phyloP scores from a whole-genome alignment of 2,888 invertebrate species.

The Amphipyra tragopoginis region DNA sequence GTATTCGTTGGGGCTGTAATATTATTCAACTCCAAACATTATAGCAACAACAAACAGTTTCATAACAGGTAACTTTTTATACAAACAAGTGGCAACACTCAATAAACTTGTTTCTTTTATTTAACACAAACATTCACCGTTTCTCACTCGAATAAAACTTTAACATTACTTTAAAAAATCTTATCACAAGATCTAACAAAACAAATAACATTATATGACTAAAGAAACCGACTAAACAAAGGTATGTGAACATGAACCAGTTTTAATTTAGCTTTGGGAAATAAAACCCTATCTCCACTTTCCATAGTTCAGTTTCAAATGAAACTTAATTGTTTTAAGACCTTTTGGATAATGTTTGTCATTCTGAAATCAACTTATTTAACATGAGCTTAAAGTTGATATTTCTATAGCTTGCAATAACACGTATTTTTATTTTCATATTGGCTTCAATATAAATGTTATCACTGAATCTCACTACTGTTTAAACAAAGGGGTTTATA shows the following conservation, averaged over 20 bases:
- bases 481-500: slow-evolving; percentile 46
- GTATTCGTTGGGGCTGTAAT: background rate
- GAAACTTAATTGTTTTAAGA: background rate
- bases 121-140: slow-evolving; percentile 14
- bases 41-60: slow-evolving; percentile 9
- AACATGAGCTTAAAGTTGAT: fast-evolving
- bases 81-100: slow-evolving; percentile 39
- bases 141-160: slow-evolving; percentile 11
- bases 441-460: slow-evolving; percentile 32
- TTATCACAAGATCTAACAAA: slow-evolving; percentile 48
- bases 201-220: slow-evolving; percentile 54
- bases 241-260: slow-evolving; percentile 6
- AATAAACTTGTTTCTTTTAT: slow-evolving; percentile 39
- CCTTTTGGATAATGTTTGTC: background rate
- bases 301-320: background rate
- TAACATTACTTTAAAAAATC: slow-evolving; percentile 17
- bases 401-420: background rate
- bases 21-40: slow-evolving; percentile 2
- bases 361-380: slow-evolving; percentile 6
- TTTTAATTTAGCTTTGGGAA: background rate
- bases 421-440: slow-evolving; percentile 10
- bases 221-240: slow-evolving; percentile 50
- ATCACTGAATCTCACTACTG: slow-evolving; percentile 46
- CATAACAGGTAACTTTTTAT: slow-evolving; percentile 24
- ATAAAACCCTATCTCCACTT: background rate